Conservation (phyloP, 2,113 vertebrate genomes). For the Taxidea taxus region DNA sequence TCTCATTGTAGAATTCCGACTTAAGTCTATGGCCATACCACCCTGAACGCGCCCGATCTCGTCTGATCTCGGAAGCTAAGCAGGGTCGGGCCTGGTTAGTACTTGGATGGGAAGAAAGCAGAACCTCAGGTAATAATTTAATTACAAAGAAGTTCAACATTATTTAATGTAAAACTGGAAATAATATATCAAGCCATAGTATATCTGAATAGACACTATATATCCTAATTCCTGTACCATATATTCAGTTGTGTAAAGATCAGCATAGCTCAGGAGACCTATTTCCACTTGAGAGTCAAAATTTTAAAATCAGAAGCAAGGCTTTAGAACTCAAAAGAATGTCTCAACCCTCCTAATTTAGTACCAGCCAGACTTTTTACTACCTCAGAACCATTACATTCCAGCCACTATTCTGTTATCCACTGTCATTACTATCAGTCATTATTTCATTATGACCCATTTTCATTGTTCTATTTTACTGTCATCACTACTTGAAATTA, state of each 20-base stretch:
- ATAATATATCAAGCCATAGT: not conserved
- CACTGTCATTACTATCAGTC: not conserved
- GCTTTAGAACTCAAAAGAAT: not conserved
- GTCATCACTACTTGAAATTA: not conserved
- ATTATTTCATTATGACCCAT: not conserved
- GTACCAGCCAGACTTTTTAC: not conserved
- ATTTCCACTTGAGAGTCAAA: not conserved
- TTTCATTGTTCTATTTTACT: not conserved
- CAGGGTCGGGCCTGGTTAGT: too few species aligned
- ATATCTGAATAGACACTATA: not conserved
- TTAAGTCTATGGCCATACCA: too few species aligned
- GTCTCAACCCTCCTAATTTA: not conserved
- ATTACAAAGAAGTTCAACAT: not conserved
- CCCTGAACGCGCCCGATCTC: too few species aligned
- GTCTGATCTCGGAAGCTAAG: too few species aligned
- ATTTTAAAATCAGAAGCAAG: not conserved
- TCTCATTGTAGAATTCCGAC: not conserved
- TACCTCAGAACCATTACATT: not conserved
- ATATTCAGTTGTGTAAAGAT: not conserved
- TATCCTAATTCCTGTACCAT: not conserved
- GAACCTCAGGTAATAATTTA: not conserved
- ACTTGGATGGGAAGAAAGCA: too few species aligned
- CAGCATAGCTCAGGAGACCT: not conserved
- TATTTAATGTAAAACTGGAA: not conserved
- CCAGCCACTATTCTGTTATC: not conserved